Conservation (phyloP, 2,797 vertebrate genomes). For the Ceryle rudis region DNA sequence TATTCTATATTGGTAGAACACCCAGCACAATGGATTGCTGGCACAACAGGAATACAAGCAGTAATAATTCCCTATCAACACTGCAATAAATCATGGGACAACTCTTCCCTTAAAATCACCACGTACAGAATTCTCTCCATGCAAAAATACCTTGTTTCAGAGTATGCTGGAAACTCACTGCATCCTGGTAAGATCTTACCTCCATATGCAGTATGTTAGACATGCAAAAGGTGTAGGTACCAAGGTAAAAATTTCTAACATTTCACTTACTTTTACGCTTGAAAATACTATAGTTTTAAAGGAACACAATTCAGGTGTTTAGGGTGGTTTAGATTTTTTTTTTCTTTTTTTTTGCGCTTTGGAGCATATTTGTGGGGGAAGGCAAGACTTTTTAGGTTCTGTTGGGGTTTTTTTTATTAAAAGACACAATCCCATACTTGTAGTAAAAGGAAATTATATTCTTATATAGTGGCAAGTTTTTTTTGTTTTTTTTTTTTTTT, state of each 20-base stretch:
- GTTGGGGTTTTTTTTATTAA: rapidly evolving
- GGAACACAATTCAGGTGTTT: background rate
- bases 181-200: background rate
- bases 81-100: background rate
- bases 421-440: background rate
- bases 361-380: rapidly evolving
- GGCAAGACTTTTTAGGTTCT: background rate
- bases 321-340: background rate
- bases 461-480: background rate
- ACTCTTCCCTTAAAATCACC: background rate
- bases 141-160: background rate
- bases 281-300: background rate
- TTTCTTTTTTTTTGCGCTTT: background rate
- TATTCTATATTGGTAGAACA: background rate
- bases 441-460: background rate
- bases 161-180: background rate
- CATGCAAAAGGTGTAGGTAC: background rate
- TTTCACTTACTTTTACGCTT: background rate
- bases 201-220: background rate
- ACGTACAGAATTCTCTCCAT: background rate
- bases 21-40: background rate
- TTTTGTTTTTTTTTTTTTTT: too few species aligned
- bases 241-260: rapidly evolving
- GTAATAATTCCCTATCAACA: background rate
- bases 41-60: background rate